These are phyloP conservation scores for Oplegnathus fasciatus DNA, from an alignment of 2,113 vertebrate species.

Conservation along the genomic window DNA sequence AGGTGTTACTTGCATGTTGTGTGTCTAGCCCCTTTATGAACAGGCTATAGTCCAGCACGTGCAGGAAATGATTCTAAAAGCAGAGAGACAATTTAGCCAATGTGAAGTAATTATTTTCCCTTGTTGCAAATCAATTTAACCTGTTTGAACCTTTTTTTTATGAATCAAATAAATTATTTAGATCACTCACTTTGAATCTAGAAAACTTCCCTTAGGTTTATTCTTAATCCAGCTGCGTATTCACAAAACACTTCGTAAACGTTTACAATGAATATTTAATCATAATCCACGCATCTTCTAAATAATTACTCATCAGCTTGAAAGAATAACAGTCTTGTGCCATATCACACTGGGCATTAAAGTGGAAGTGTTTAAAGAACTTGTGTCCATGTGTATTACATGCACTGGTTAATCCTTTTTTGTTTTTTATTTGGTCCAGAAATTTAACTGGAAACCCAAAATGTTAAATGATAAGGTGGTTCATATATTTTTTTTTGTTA, in stretches of 20 bases:
- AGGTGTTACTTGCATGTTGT: slow-evolving; percentile 79
- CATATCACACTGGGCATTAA: background rate
- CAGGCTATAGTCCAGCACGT: background rate
- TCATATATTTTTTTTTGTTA: background rate
- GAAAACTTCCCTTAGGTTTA: background rate
- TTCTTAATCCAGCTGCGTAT: background rate
- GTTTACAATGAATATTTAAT: background rate
- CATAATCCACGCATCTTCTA: background rate
- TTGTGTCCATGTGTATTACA: background rate
- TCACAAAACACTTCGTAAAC: background rate
- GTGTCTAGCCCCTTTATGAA: slow-evolving; percentile 63
- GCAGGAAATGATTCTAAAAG: background rate
- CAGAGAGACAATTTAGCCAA: background rate
- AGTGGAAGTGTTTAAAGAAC: too few species aligned
- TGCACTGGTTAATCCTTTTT: background rate
- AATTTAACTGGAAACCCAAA: background rate
- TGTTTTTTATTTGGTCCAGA: background rate
- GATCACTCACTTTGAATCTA: background rate
- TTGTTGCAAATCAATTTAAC: background rate
- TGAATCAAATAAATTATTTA: background rate
- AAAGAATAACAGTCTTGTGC: background rate
- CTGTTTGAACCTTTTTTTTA: background rate
- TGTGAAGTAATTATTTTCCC: background rate
- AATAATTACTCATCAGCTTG: background rate
- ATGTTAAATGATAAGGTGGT: background rate